Evolutionary conservation across 1,140 invertebrate species (phyloP).

Genomic region (Psix sp.): DNA sequence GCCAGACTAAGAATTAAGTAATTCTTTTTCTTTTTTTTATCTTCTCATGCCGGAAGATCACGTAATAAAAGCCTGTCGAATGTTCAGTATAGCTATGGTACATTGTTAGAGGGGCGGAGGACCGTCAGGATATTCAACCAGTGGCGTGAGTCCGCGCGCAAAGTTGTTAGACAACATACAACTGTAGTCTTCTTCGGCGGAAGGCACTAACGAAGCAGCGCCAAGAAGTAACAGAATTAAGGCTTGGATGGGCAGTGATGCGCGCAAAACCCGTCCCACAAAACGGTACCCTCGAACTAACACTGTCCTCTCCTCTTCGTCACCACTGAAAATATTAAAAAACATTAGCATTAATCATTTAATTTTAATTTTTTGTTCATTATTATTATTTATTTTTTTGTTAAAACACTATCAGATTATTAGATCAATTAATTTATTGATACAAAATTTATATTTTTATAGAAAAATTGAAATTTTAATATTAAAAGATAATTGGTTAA

Average conservation of each 20-base stretch:
- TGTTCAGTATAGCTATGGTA: conserved; percentile 1
- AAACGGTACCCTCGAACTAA: conserved; percentile 87
- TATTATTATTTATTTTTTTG: too few relatives aligned
- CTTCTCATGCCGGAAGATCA: too few relatives aligned
- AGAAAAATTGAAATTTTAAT: too few relatives aligned
- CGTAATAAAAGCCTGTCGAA: too few relatives aligned
- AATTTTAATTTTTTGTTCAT: too few relatives aligned
- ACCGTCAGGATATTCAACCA: conserved; percentile 91
- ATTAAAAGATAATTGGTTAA: too few relatives aligned
- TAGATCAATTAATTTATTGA: too few relatives aligned
- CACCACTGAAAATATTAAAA: conserved; percentile 71
- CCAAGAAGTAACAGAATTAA: conserved; percentile 92
- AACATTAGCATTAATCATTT: background rate
- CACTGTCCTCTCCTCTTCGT: conserved; percentile 78
- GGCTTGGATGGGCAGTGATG: conserved; percentile 93
- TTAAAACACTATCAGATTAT: too few relatives aligned
- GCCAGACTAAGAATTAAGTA: too few relatives aligned
- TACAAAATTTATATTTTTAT: too few relatives aligned
- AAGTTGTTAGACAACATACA: conserved; percentile 90
- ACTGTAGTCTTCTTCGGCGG: conserved; percentile 89
- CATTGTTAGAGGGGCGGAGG: conserved; percentile 87
- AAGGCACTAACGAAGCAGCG: conserved; percentile 90
- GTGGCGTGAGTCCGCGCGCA: conserved; percentile 87
- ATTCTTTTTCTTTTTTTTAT: too few relatives aligned
- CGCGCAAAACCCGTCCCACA: conserved; percentile 89